A percentile compares a stretch with the other conserved stretches of the same genome.
phyloP scores from a whole-genome alignment of 2,113 vertebrate species.

The Phyllopteryx taeniolatus region DNA sequence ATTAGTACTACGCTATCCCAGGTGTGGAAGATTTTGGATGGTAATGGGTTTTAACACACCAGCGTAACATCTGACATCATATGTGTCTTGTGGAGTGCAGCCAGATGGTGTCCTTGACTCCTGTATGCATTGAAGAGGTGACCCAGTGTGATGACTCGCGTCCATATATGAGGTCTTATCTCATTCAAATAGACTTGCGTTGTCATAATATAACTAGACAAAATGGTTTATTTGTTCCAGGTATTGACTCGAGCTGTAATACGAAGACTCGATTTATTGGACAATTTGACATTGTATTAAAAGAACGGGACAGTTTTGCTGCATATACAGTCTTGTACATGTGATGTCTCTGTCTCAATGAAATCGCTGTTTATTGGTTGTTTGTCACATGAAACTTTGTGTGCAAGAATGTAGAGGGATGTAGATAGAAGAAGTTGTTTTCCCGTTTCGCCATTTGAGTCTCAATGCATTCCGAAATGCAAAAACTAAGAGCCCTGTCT shows the following conservation, averaged over 20 bases:
- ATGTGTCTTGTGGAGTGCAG: constrained; percentile 50
- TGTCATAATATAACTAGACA: constrained; percentile 9
- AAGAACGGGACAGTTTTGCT: neutral
- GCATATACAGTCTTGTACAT: neutral
- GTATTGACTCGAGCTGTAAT: neutral
- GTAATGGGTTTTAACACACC: constrained; percentile 50
- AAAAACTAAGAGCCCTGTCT: neutral
- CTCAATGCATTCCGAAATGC: neutral
- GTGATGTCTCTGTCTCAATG: neutral
- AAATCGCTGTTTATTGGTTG: neutral
- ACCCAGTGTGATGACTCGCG: constrained; percentile 35
- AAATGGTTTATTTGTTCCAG: neutral
- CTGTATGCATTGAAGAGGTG: constrained; percentile 46
- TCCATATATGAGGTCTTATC: constrained; percentile 35
- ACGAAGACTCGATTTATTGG: neutral
- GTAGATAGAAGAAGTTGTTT: neutral
- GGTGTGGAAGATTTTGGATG: constrained; percentile 40
- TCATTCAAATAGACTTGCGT: constrained; percentile 20
- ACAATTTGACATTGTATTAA: neutral
- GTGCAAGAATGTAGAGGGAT: neutral
- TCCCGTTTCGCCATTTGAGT: neutral
- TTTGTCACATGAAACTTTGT: neutral
- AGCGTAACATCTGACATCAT: constrained; percentile 42
- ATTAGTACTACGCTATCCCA: constrained; percentile 16
- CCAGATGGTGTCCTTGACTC: constrained; percentile 68